Evolutionary conservation across 2,797 vertebrate genomes (phyloP), one percentile per base, ranked within the genome.

Genomic region (Sus cebifrons): DNA sequence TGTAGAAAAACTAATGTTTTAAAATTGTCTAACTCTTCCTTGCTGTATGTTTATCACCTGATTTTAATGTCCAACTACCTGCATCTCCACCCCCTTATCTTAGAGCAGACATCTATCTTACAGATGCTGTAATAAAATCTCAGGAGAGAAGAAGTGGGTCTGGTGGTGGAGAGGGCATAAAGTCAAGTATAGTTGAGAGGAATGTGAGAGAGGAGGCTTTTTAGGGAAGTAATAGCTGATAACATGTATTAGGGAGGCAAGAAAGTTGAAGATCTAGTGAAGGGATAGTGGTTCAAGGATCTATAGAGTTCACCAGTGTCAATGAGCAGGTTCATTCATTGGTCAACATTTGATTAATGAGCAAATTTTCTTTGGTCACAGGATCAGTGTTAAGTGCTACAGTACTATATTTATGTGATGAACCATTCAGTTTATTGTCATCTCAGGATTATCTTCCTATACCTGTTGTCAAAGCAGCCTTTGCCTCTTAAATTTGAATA

Each of bases 401-500:
- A 21, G 8, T 20, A 21, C 60, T 58, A 4, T 44, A 7, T 3
- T 49, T 7, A 27, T 32, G 4, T 77, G 44, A 91, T 49, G 2
- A 81, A 79, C 11, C 52, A 18, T 29, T 36, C 74, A 62, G 21
- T 4, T 29, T 64, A 10, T 18, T 88, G 32, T 65, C 14, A 89
- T 93, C 77, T 91, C 62, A 40, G 94, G 56, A 88, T 9, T 83
- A 20, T 56, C 56, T 94, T 60, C 83, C 27, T 40, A 29, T 32
- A 16, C 25, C 10, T 62, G 14, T 17, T 58, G 20, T 58, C 15
- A 64, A 52, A 64, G 32, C 32, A 79, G 62, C 6, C 2, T 67
- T 49, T 29, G 29, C 32, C 65, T 89, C 52, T 74, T 17, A 70
- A 17, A 64, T 88, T 52, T 32, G 25, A 92, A 62, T 49, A 64